These are phyloP conservation scores for Podarcis raffonei DNA, from an alignment of 2,113 vertebrate species.

Conservation along the genomic window DNA sequence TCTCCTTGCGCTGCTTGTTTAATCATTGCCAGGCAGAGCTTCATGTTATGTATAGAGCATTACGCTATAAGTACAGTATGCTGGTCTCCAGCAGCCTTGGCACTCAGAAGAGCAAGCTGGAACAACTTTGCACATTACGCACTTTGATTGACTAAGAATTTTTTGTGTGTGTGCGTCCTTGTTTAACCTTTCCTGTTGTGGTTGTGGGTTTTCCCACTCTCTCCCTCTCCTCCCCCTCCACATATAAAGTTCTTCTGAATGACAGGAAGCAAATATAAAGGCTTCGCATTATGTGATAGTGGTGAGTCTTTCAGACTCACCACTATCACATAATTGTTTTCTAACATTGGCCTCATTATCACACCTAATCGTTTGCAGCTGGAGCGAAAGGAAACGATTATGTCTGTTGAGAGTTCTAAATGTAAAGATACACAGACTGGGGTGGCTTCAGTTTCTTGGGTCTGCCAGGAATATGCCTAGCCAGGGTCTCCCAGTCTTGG, in stretches of 20 bases:
- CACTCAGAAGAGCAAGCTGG: constrained; percentile 50
- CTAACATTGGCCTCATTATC: constrained; percentile 72
- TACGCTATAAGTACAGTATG: constrained; percentile 40
- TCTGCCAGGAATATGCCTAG: constrained; percentile 64
- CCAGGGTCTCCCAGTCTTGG: constrained; percentile 57
- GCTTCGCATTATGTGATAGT: constrained; percentile 69
- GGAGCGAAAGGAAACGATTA: constrained; percentile 64
- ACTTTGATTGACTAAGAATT: constrained; percentile 63
- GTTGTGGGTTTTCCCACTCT: constrained; percentile 28
- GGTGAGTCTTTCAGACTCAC: constrained; percentile 69
- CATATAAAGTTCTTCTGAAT: constrained; percentile 72
- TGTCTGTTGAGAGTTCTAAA: constrained; percentile 58
- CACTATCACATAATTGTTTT: constrained; percentile 61
- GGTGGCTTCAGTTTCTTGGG: constrained; percentile 52
- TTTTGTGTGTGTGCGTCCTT: constrained; percentile 51
- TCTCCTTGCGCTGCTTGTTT: constrained; percentile 12
- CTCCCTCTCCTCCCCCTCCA: constrained; percentile 13
- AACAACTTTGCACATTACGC: constrained; percentile 52
- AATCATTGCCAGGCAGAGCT: constrained; percentile 47
- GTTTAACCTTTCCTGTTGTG: constrained; percentile 60
- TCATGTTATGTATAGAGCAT: constrained; percentile 45
- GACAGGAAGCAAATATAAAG: constrained; percentile 69
- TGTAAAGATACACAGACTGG: constrained; percentile 50
- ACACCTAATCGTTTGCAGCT: constrained; percentile 73
- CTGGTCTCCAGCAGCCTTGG: constrained; percentile 30